Conservation (phyloP, 2,113 vertebrate genomes). For the Greenwoodochromis staneri region DNA sequence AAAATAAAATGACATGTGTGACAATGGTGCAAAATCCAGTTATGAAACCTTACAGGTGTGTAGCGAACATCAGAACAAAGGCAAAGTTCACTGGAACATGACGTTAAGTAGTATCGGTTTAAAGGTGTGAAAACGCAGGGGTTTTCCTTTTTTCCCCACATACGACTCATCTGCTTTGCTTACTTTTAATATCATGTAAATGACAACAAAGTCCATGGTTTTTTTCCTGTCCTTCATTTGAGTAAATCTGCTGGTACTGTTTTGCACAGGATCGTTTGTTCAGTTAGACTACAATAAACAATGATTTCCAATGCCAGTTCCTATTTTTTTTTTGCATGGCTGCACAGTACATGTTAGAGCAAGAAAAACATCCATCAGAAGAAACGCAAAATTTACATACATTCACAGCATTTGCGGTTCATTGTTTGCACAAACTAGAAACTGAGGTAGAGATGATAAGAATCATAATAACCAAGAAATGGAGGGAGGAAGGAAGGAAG, state of each 20-base stretch:
- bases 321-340: not conserved
- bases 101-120: not conserved
- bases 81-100: not conserved
- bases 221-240: not conserved
- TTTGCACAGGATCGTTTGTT: not conserved
- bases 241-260: not conserved
- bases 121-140: not conserved
- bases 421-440: not conserved
- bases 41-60: not conserved
- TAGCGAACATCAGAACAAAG: not conserved
- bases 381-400: not conserved
- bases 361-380: not conserved
- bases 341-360: not conserved
- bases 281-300: not conserved
- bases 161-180: not conserved
- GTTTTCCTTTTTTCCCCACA: fast-evolving
- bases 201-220: not conserved
- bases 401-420: not conserved
- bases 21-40: not conserved
- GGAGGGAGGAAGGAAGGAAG: not conserved
- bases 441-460: not conserved
- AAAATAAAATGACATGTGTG: not conserved
- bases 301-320: not conserved
- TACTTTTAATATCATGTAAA: not conserved
- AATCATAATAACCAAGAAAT: not conserved